These are phyloP conservation scores for Sinocyclocheilus anshuiensis DNA, from an alignment of 2,113 vertebrate species.

Conservation along the genomic window DNA sequence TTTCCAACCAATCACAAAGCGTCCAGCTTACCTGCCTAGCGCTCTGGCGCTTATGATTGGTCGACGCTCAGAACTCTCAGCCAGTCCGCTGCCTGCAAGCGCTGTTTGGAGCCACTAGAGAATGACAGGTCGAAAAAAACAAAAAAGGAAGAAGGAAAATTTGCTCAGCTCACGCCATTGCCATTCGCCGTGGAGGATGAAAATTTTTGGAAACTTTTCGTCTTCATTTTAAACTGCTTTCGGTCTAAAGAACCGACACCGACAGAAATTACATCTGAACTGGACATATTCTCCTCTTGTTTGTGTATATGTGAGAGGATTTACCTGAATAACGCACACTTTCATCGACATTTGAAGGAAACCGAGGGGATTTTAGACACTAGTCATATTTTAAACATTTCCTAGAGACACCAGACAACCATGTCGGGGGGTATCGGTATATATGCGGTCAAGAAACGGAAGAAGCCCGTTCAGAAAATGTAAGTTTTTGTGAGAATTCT, in stretches of 20 bases:
- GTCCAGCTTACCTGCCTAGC: slow-evolving; percentile 27
- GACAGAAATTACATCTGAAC: background rate
- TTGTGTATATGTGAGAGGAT: slow-evolving; percentile 1
- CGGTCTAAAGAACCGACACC: background rate
- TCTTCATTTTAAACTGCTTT: background rate
- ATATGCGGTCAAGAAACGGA: slow-evolving; percentile 78
- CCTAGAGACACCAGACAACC: background rate
- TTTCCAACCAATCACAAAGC: slow-evolving; percentile 50
- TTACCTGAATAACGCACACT: background rate
- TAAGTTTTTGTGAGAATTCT: slow-evolving; percentile 60
- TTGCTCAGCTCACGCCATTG: slow-evolving; percentile 56
- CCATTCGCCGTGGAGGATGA: slow-evolving; percentile 41
- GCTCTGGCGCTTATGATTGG: slow-evolving; percentile 43
- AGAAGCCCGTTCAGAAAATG: slow-evolving; percentile 81
- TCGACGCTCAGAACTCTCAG: background rate
- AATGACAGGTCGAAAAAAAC: slow-evolving; percentile 58
- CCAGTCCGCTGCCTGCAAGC: background rate
- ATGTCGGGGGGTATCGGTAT: slow-evolving; percentile 68
- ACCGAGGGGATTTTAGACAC: slow-evolving; percentile 22
- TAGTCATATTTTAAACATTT: slow-evolving; percentile 37
- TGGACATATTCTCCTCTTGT: background rate
- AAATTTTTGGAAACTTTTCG: slow-evolving; percentile 37
- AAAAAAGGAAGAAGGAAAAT: slow-evolving; percentile 58
- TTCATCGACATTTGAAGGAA: slow-evolving; percentile 25
- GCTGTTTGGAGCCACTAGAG: slow-evolving; percentile 44